Conservation (phyloP, 2,113 vertebrate genomes). For the Scalopus aquaticus region DNA sequence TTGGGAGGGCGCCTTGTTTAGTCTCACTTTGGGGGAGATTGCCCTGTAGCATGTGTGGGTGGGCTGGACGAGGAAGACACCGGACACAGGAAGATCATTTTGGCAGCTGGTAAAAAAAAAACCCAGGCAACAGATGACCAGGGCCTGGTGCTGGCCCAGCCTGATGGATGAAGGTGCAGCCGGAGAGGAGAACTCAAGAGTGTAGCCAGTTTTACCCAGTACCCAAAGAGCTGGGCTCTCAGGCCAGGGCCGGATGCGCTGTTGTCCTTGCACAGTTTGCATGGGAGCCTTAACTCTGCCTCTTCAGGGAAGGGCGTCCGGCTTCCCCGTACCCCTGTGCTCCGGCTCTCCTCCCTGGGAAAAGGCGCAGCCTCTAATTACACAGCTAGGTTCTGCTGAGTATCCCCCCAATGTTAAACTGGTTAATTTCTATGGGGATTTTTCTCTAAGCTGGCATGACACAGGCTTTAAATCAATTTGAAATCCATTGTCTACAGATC, state of each 20-base stretch:
- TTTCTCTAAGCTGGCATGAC: constrained; percentile 67
- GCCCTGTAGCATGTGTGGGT: too few relatives aligned
- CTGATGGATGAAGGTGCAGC: neutral
- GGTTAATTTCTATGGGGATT: constrained; percentile 63
- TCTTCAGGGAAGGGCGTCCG: fast-evolving
- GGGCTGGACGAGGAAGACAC: neutral
- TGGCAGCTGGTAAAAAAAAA: constrained; percentile 4
- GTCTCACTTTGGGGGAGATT: neutral
- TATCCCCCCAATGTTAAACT: constrained; percentile 8
- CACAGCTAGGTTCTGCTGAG: neutral
- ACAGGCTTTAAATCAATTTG: constrained; percentile 75
- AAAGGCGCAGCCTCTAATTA: neutral
- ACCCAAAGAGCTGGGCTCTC: fast-evolving
- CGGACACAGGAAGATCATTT: neutral
- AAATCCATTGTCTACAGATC: constrained; percentile 70
- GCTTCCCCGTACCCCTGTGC: fast-evolving
- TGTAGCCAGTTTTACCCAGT: fast-evolving
- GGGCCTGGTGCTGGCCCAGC: neutral
- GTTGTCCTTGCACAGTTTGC: neutral
- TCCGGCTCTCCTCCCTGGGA: neutral
- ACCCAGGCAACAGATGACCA: neutral
- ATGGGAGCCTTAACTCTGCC: fast-evolving
- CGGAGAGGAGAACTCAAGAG: too few relatives aligned
- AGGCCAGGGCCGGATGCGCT: neutral
- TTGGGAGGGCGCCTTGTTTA: neutral